Evolutionary conservation across 2,888 invertebrate species (phyloP).

Genomic region (Dasysyrphus tricinctus): DNA sequence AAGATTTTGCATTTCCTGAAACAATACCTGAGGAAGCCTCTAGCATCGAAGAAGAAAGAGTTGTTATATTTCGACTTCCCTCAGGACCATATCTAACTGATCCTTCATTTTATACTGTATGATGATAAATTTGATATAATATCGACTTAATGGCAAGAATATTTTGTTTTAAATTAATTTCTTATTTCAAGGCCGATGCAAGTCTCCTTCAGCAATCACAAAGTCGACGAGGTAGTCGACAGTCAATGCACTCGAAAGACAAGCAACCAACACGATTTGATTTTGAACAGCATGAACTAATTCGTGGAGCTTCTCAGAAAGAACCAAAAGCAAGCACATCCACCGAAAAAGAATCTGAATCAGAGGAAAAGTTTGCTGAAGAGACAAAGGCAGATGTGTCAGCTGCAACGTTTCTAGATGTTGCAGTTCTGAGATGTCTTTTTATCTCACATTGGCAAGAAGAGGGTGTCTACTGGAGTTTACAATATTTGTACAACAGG

Average conservation of each 20-base stretch:
- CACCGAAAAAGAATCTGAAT: slow-evolving; percentile 90
- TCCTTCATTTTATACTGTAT: slow-evolving; percentile 91
- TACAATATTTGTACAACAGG: slow-evolving; percentile 96
- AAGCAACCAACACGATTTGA: slow-evolving; percentile 82
- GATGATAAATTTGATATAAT: not conserved
- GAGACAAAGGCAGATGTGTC: slow-evolving; percentile 85
- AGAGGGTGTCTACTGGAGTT: slow-evolving; percentile 98
- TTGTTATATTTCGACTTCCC: slow-evolving; percentile 93
- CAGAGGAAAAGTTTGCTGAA: slow-evolving; percentile 85
- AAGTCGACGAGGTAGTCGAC: slow-evolving; percentile 82
- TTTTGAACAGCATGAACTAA: slow-evolving; percentile 82
- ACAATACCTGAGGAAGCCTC: slow-evolving; percentile 97
- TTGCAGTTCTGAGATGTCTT: slow-evolving; percentile 96
- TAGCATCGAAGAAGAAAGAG: slow-evolving; percentile 95
- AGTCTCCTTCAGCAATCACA: slow-evolving; percentile 88
- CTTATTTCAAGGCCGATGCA: slow-evolving; percentile 87
- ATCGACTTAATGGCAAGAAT: not conserved
- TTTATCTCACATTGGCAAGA: slow-evolving; percentile 99
- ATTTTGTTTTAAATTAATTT: slow-evolving; percentile 35
- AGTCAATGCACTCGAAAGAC: slow-evolving; percentile 81
- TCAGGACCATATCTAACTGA: slow-evolving; percentile 90
- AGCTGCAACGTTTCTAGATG: slow-evolving; percentile 97
- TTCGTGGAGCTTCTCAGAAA: slow-evolving; percentile 81
- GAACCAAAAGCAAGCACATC: slow-evolving; percentile 84
- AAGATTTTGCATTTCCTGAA: slow-evolving; percentile 94